Base-by-base conservation (phyloP, 2,113 vertebrate species). In the Onychostoma macrolepis region DNA sequence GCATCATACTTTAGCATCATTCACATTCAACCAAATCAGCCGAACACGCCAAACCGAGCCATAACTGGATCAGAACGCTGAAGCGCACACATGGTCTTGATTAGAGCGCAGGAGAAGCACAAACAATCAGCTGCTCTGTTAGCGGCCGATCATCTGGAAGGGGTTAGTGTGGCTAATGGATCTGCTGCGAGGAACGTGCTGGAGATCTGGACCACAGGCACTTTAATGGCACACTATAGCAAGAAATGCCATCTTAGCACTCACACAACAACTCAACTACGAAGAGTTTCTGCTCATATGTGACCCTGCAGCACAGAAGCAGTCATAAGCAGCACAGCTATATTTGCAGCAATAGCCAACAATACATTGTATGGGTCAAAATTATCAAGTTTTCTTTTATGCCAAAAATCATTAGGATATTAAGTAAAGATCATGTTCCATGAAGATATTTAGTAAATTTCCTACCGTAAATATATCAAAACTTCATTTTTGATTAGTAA, bases 61-160 rank as follows among this genome's bases (percentile, higher is more conserved):
- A 15, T n/a, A 48, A 67, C 71, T 79, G 19, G 48, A 33, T 33
- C 58, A n/a, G 24, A 67, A 56, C 17, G 65, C 74, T 38, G 33
- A 21, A 74, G 69, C 71, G 80, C 36, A 4, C 94, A 94, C 88
- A 91, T 92, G 92, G 87, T 91, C 90, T 88, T 90, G 30, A 86
- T 95, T 92, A 93, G 83, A 15, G 36, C 45, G 0, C 41, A 65
- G 85, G 88, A 88, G 87, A 87, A 58, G 24, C 17, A 82, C 76
- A 93, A 86, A 94, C 92, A 94, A 93, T 94, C 72, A 75, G 69
- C 84, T 87, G 88, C 91, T 93, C 90, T 91, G 78, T 58, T 41
- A n/a, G n/a, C 30, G 3, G 56, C 41, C 4, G 41, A 58, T 90
- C 93, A 93, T 93, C 94, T 95, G 94, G 94, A 93, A 93, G 86